Percentiles rank a stretch among this genome's conserved stretches.
Evolutionary conservation across 2,888 invertebrate genomes (phyloP).

Genomic region (Clostera curtula): DNA sequence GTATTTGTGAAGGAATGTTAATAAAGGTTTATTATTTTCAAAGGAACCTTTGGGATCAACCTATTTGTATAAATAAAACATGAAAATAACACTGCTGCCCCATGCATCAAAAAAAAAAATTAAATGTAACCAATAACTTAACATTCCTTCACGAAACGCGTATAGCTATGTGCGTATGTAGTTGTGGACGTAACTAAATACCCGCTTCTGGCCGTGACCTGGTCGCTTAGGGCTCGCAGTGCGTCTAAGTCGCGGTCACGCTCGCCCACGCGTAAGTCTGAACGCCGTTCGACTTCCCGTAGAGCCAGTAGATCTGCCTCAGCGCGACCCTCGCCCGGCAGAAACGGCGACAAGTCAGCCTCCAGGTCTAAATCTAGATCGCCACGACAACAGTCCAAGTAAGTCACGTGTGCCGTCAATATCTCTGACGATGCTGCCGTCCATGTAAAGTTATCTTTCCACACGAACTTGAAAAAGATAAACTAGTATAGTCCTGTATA

Average conservation of each 20-base stretch:
- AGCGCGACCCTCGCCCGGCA: conserved; percentile 24
- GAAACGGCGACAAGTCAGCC: conserved; percentile 39
- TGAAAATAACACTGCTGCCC: too few species aligned
- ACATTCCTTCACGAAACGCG: too few species aligned
- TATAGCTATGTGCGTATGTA: too few species aligned
- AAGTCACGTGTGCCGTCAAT: conserved; percentile 54
- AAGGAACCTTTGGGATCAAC: too few species aligned
- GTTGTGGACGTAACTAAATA: conserved; percentile 23
- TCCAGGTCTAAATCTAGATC: conserved; percentile 68
- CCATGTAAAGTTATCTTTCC: conserved; percentile 33
- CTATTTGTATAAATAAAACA: too few species aligned
- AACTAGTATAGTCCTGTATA: too few species aligned
- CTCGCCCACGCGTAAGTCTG: conserved; percentile 39
- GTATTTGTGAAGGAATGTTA: too few species aligned
- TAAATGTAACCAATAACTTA: too few species aligned
- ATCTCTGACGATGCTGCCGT: conserved; percentile 34
- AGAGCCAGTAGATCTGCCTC: conserved; percentile 27
- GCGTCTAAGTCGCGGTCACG: conserved; percentile 49
- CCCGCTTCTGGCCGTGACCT: conserved; percentile 22
- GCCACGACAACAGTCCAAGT: conserved; percentile 53
- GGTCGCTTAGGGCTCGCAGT: conserved; percentile 55
- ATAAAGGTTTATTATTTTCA: too few species aligned
- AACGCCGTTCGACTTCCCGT: conserved; percentile 33
- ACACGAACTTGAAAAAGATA: too few species aligned
- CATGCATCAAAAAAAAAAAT: too few species aligned